These are phyloP conservation scores for Halcyon chelicuti DNA, from an alignment of 2,797 vertebrate species.

Conservation along the genomic window DNA sequence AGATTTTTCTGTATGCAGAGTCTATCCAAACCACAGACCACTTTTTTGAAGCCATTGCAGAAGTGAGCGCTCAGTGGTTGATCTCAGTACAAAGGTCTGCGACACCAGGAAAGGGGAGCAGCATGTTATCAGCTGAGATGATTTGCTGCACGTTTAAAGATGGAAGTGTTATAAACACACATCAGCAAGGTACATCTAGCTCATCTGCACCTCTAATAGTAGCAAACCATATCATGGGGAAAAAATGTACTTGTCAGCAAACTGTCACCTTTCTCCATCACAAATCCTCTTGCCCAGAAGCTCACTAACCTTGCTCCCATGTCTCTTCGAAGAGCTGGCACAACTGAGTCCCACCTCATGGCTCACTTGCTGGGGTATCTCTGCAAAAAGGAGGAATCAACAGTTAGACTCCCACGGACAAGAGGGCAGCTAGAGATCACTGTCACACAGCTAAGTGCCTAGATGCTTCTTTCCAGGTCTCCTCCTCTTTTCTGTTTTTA, in stretches of 20 bases:
- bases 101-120: not conserved
- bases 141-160: not conserved
- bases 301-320: not conserved
- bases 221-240: not conserved
- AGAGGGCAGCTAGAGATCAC: not conserved
- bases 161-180: not conserved
- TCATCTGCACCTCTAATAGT: not conserved
- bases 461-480: not conserved
- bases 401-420: not conserved
- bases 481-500: not conserved
- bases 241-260: not conserved
- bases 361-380: not conserved
- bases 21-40: accelerated
- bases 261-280: not conserved
- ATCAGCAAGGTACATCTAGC: not conserved
- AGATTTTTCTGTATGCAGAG: not conserved
- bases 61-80: not conserved
- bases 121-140: not conserved
- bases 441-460: not conserved
- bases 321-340: not conserved
- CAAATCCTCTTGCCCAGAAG: not conserved
- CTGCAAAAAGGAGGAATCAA: not conserved
- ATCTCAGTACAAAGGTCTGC: not conserved
- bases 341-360: not conserved
- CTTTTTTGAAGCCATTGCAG: not conserved